Evolutionary conservation across 1,140 invertebrate species (phyloP).

Genomic region (Drosophila navojoa): DNA sequence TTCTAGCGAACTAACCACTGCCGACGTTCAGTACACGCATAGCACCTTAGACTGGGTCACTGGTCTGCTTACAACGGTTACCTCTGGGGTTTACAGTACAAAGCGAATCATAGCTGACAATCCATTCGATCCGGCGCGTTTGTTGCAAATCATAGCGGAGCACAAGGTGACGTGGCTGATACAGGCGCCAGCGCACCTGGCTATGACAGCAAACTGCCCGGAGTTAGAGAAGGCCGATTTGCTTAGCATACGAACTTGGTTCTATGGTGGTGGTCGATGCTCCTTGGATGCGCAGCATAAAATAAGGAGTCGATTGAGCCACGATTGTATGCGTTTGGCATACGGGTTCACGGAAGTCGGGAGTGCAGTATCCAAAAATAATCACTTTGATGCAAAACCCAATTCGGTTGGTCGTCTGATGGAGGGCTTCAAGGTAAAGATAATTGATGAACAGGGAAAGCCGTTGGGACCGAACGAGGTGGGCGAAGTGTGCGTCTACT

Average conservation of each 20-base stretch:
- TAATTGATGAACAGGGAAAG: constrained; percentile 60
- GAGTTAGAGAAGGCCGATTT: constrained; percentile 47
- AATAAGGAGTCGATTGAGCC: constrained; percentile 38
- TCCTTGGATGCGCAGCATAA: constrained; percentile 52
- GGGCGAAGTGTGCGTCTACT: constrained; percentile 62
- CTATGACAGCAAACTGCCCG: constrained; percentile 46
- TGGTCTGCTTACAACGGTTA: constrained; percentile 49
- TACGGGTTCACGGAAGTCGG: constrained; percentile 67
- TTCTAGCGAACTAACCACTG: constrained; percentile 38
- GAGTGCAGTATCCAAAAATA: constrained; percentile 39
- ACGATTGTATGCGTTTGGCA: constrained; percentile 39
- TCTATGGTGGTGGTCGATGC: constrained; percentile 51
- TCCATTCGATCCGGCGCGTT: constrained; percentile 43
- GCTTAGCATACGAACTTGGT: constrained; percentile 34
- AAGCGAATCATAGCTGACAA: constrained; percentile 61
- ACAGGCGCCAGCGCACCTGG: constrained; percentile 60
- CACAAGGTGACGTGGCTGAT: constrained; percentile 64
- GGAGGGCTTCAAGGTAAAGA: constrained; percentile 66
- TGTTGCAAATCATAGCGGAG: constrained; percentile 47
- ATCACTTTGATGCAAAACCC: constrained; percentile 57
- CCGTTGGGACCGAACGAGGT: constrained; percentile 52
- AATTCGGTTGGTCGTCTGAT: constrained; percentile 59
- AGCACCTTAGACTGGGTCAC: constrained; percentile 70
- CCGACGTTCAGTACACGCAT: constrained; percentile 59
- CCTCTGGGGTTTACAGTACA: constrained; percentile 55